phyloP scores from a whole-genome alignment of 2,113 vertebrate genomes.

The Oxyura jamaicensis region DNA sequence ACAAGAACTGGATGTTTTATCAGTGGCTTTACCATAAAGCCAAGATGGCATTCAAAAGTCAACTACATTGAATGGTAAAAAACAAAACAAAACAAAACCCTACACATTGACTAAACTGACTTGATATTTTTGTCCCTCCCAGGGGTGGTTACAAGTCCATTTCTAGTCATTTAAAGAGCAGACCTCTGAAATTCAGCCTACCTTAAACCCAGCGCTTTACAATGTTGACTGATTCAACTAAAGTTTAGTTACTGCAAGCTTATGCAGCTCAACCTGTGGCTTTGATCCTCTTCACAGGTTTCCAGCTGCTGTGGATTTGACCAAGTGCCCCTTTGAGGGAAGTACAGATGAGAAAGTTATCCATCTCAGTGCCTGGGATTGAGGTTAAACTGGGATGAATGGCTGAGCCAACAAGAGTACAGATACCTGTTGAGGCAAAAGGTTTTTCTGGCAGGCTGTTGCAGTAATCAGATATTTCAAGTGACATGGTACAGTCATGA shows the following conservation, averaged over 20 bases:
- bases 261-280: not conserved
- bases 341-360: not conserved
- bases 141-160: not conserved
- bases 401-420: not conserved
- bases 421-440: not conserved
- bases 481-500: not conserved
- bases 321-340: not conserved
- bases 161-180: not conserved
- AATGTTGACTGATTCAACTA: accelerated
- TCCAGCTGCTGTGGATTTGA: not conserved
- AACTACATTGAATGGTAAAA: not conserved
- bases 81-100: too few relatives aligned
- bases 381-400: not conserved
- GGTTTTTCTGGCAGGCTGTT: not conserved
- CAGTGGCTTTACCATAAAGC: not conserved
- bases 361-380: not conserved
- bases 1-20: not conserved
- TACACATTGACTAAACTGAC: not conserved
- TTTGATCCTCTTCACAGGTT: not conserved
- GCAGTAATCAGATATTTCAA: not conserved
- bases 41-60: not conserved
- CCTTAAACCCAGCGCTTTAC: not conserved
- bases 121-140: not conserved
- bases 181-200: not conserved
- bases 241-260: not conserved